Base-by-base conservation (phyloP, 2,888 invertebrate species). In the Acleris holmiana region DNA sequence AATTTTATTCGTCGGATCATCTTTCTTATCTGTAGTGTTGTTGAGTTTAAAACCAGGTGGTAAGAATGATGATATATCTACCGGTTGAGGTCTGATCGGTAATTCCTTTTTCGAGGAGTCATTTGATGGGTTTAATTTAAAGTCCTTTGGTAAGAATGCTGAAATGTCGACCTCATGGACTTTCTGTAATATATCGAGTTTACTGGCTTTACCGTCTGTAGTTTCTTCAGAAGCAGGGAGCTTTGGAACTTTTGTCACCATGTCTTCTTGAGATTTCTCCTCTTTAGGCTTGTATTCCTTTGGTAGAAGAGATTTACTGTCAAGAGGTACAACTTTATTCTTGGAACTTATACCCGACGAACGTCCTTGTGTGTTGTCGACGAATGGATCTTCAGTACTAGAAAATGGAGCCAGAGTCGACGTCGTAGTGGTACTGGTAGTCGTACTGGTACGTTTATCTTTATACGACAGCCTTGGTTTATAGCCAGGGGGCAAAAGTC, bases 401-500 rank as follows among this genome's bases (percentile, higher is more conserved):
- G 72, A 68, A 44, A 53, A 59, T 8, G 73, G 67, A 50, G 77
- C 73, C 17, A 76, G 67, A 41, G 69, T 53, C n/a, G 69, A 60
- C 0, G 81, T 71, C 4, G 74, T 81, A 3, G 74, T 80, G 0
- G 84, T 83, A 0, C 84, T 82, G 5, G 85, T 78, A 0, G 91
- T 93, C 1, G 93, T 93, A 54, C 93, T 94, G 0, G 90, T 93
- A 5, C 93, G 89, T 76, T 93, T 93, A 66, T 94, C 93, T 84
- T 93, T 93, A 70, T 79, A 94, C 7, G 93, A 91, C 44, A 84
- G 78, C 67, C 93, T 88, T 23, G 93, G 86, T 78, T 94, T 94
- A 74, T 94, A 96, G 2, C 95, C 95, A 0, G 94, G 86, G 4
- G 96, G 96, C 7, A 95, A 79, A 0, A 96, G 83, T 18, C 94